Base-by-base conservation (phyloP, 2,888 invertebrate genomes). In the Cactoblastis cactorum region DNA sequence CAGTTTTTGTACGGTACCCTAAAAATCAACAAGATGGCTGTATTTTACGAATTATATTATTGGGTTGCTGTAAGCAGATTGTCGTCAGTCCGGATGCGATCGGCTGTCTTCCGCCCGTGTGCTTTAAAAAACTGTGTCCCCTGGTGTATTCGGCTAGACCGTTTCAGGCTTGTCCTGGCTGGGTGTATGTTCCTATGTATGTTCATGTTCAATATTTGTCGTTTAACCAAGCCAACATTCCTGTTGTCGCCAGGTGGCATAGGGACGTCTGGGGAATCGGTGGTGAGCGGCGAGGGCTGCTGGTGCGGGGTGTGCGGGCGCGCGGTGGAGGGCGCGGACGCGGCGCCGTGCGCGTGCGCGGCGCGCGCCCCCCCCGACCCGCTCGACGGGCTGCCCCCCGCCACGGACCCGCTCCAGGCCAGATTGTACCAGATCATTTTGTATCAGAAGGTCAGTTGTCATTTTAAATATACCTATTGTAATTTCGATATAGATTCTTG, bases 391-490 rank as follows among this genome's bases (percentile, higher is more conserved):
- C 33, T 51, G 24, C 34, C 51, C 32, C 54, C 57, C 32, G 74
- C 92, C 56, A 72, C 93, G 49, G 94, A 94, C 69, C 91, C 93
- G 55, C 90, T 94, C 58, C 96, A 96, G 80, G 92, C 92, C 57
- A 87, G 97, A 58, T 91, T 97, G 68, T 94, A 94, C 74, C 95
- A 96, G 81, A 94, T 97, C 69, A 94, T 96, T 65, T 91, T 94
- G 52, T 94, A 95, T 61, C 94, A 95, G 74, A 94, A 93, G 92
- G 96, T 95, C 71, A 38, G 56, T n/a, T n/a, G n/a, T n/a, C n/a
- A n/a, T n/a, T n/a, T n/a, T n/a, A n/a, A 47, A 8, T 15, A 9
- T 9, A 28, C 8, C 9, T 6, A 28, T 9, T 28, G 28, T 6
- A 9, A 9, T 4, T 28, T 28, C 8, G 28, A 22, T 22, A 4